Base-by-base conservation (phyloP, 2,888 invertebrate species). In the Nomada ferruginata region DNA sequence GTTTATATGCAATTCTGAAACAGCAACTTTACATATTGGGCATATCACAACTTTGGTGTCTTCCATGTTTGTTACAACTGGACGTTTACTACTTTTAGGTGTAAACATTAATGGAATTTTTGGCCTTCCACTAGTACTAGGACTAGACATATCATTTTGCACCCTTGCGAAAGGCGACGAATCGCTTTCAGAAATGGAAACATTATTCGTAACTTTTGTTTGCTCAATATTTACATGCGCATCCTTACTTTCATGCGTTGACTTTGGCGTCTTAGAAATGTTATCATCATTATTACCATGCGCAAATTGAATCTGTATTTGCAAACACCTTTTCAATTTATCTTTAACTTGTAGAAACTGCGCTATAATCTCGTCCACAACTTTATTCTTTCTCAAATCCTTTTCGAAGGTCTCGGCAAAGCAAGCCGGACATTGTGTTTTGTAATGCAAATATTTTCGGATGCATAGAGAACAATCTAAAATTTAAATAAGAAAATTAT, bases 401-500 rank as follows among this genome's bases (percentile, higher is more conserved):
- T 93, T 93, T 71, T 95, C 95, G 70, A 93, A 93, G 1, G 93
- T 92, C 82, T 93, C 93, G 85, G 94, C 91, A 76, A 94, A 94
- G 88, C 95, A 95, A 9, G 91, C 90, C 1, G 95, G 95, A 84
- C 95, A 95, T 76, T 94, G 93, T 0, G 93, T 91, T 89, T 94
- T 95, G 82, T 94, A 94, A 79, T 93, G 93, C 80, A 95, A 91
- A 87, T 94, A 95, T 64, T 94, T 94, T 68, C 95, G 91, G 68
- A 95, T 95, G 84, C 95, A 95, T 42, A 95, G 76, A 0, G 95
- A 95, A 86, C 95, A 95, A 91, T 94, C 95, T 95, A 90, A 78
- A 93, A 93, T 79, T 73, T 69, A 64, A 76, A 84, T 72, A 71
- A 64, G 44, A 44, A 64, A 60, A 64, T 60, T 13, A 23, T 57